Evolutionary conservation across 2,888 invertebrate genomes (phyloP).

Genomic region (Ferdinandea cuprea): DNA sequence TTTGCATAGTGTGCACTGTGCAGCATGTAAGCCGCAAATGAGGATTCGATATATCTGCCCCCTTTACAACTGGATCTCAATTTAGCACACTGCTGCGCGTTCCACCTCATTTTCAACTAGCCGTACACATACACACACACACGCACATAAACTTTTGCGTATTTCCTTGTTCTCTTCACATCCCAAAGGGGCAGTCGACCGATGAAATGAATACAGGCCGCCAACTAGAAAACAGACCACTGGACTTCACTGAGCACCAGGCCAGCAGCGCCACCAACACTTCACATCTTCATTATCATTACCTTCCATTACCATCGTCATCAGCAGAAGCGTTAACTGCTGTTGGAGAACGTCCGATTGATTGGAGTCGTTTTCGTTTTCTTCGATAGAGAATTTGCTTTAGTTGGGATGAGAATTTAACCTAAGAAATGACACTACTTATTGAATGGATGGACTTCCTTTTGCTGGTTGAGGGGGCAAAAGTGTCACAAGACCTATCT

Average conservation of each 20-base stretch:
- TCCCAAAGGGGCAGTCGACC: conserved; percentile 62
- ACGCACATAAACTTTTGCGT: background rate
- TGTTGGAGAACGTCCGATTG: conserved; percentile 45
- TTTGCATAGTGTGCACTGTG: background rate
- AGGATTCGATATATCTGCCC: conserved; percentile 34
- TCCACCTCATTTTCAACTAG: conserved; percentile 59
- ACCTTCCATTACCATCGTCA: conserved; percentile 26
- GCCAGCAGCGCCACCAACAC: conserved; percentile 13
- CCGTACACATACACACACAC: conserved; percentile 8
- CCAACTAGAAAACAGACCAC: conserved; percentile 31
- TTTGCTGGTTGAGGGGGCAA: conserved; percentile 41
- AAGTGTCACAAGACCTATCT: conserved; percentile 24
- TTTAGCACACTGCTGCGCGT: conserved; percentile 59
- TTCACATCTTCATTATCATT: conserved; percentile 20
- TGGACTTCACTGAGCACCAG: conserved; percentile 32
- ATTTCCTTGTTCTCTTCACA: conserved; percentile 51
- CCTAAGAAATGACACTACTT: conserved; percentile 50
- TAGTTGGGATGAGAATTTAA: conserved; percentile 52
- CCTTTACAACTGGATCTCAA: conserved; percentile 25
- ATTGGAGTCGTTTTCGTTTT: conserved; percentile 67
- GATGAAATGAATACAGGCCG: conserved; percentile 73
- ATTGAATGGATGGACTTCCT: conserved; percentile 60
- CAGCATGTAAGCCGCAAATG: conserved; percentile 48
- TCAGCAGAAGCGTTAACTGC: conserved; percentile 29
- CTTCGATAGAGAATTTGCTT: conserved; percentile 54